A percentile compares a stretch with the other conserved stretches of the same genome.
phyloP scores from a whole-genome alignment of 2,113 vertebrate genomes.

The Syngnathus floridae region DNA sequence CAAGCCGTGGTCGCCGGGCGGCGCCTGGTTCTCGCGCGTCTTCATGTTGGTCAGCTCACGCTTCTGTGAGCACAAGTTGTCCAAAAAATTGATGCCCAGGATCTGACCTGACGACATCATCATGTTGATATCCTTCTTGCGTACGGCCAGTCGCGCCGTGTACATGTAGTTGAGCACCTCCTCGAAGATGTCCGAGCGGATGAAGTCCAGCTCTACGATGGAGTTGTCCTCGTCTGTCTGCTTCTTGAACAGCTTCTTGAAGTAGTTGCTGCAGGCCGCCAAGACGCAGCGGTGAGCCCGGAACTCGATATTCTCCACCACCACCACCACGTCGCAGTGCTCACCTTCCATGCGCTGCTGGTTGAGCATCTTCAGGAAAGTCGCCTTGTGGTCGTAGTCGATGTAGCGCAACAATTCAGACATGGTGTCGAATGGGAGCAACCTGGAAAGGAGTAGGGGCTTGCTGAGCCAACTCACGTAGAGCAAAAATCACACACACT shows the following conservation, averaged over 20 bases:
- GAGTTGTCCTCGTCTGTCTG: conserved; percentile 92
- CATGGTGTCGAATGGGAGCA: conserved; percentile 83
- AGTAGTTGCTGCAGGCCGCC: conserved; percentile 93
- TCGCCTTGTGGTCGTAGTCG: conserved; percentile 95
- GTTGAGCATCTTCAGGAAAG: conserved; percentile 92
- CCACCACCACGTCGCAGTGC: conserved; percentile 92
- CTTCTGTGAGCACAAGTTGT: conserved; percentile 92
- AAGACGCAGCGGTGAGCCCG: conserved; percentile 89
- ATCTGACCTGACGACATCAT: conserved; percentile 96
- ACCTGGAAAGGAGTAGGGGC: conserved; percentile 65
- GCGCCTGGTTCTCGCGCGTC: conserved; percentile 83
- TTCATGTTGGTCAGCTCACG: conserved; percentile 86
- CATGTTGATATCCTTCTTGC: conserved; percentile 91
- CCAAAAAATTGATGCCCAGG: conserved; percentile 87
- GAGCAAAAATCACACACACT: no score
- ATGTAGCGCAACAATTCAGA: conserved; percentile 95
- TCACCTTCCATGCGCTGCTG: conserved; percentile 92
- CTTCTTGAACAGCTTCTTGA: conserved; percentile 96
- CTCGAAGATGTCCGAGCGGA: conserved; percentile 92
- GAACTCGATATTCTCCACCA: conserved; percentile 95
- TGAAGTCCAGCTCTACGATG: conserved; percentile 93
- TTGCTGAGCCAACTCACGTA: background rate
- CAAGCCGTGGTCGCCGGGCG: conserved; percentile 92
- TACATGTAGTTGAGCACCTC: conserved; percentile 97
- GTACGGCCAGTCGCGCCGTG: conserved; percentile 86